phyloP scores from a whole-genome alignment of 2,888 invertebrate genomes.

The Epinotia ramella region DNA sequence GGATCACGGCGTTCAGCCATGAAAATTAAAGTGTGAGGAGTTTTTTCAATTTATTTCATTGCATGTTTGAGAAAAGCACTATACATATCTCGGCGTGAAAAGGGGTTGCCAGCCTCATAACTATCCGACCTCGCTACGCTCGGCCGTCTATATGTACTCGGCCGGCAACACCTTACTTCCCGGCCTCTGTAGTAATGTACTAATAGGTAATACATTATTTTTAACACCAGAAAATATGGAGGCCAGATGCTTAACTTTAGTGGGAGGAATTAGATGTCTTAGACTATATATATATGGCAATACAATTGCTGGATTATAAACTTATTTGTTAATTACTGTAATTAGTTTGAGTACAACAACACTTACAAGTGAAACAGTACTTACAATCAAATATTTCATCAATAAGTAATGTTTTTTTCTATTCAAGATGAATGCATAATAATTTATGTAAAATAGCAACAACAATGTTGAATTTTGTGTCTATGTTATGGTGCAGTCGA shows the following conservation, averaged over 20 bases:
- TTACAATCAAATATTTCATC: constrained; percentile 2
- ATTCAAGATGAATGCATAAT: background rate
- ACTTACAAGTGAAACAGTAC: background rate
- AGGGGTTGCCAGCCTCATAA: no score
- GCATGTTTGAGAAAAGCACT: no score
- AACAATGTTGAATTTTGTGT: background rate
- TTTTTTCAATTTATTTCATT: no score
- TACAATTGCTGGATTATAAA: background rate
- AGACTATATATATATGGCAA: background rate
- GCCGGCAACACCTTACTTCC: no score
- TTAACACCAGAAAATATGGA: background rate
- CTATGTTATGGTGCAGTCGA: background rate
- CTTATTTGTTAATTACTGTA: background rate
- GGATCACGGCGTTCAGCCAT: no score
- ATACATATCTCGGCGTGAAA: no score
- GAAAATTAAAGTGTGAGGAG: no score
- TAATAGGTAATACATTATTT: constrained; percentile 5
- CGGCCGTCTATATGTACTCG: no score
- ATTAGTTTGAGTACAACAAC: background rate
- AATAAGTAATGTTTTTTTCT: background rate
- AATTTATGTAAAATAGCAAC: background rate
- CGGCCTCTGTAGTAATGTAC: no score
- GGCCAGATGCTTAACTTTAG: background rate
- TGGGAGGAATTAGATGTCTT: background rate
- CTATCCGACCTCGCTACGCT: no score